These are phyloP conservation scores for Pachypanchax playfairii DNA, from an alignment of 2,113 vertebrate species.

Conservation along the genomic window DNA sequence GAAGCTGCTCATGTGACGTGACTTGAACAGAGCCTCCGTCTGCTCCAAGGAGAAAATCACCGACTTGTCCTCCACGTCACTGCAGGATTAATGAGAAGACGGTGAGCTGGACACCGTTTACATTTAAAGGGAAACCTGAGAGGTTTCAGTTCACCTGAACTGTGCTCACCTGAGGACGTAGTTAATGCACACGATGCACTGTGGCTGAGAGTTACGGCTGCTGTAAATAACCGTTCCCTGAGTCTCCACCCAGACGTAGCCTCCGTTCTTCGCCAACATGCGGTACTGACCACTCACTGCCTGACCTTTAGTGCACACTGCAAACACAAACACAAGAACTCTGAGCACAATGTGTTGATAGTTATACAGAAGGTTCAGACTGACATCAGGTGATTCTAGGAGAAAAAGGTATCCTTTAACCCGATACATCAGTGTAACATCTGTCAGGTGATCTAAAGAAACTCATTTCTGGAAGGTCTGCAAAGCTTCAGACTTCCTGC, in stretches of 20 bases:
- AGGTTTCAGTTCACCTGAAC: neutral
- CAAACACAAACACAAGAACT: neutral
- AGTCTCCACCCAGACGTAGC: slow-evolving; percentile 97
- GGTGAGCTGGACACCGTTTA: neutral
- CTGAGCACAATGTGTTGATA: neutral
- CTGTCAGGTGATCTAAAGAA: too few relatives aligned
- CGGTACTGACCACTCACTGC: slow-evolving; percentile 92
- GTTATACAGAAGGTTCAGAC: neutral
- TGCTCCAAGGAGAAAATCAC: slow-evolving; percentile 95
- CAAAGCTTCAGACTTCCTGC: neutral
- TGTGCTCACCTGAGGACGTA: slow-evolving; percentile 90
- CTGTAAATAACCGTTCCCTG: slow-evolving; percentile 97
- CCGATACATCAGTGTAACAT: too few relatives aligned
- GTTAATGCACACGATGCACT: slow-evolving; percentile 97
- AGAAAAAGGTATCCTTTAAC: too few relatives aligned
- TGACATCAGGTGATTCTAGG: too few relatives aligned
- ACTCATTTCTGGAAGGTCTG: neutral
- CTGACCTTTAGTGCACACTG: slow-evolving; percentile 97
- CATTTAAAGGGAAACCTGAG: neutral
- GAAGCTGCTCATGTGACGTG: slow-evolving; percentile 81
- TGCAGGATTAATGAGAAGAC: slow-evolving; percentile 48
- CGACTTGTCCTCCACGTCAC: slow-evolving; percentile 92
- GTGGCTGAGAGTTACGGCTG: slow-evolving; percentile 96
- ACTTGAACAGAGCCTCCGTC: slow-evolving; percentile 91
- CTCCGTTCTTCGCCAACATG: slow-evolving; percentile 94